Evolutionary conservation across 2,113 vertebrate genomes (phyloP).

Genomic region (Ahaetulla prasina): DNA sequence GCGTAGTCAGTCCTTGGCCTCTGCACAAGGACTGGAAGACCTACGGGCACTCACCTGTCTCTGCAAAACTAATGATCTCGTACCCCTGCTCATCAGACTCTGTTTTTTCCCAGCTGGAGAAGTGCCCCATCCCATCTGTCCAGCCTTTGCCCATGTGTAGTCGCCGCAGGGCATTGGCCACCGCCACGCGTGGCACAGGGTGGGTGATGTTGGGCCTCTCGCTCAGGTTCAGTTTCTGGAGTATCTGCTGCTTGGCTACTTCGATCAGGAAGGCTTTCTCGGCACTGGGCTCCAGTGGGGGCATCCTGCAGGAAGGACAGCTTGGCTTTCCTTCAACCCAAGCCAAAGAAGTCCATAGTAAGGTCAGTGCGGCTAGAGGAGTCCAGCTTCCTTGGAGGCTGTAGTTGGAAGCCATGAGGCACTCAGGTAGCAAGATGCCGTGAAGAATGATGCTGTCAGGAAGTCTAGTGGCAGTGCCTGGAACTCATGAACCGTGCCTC

Average conservation of each 20-base stretch:
- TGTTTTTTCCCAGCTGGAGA: constrained; percentile 50
- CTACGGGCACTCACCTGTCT: constrained; percentile 76
- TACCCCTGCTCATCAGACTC: constrained; percentile 74
- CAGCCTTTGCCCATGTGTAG: constrained; percentile 71
- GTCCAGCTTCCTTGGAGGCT: constrained; percentile 29
- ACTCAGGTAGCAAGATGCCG: too few species aligned
- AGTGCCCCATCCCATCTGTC: constrained; percentile 65
- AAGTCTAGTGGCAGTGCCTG: background rate
- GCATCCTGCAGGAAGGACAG: constrained; percentile 69
- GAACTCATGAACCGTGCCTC: background rate
- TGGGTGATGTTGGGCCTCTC: constrained; percentile 82
- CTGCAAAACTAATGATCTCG: constrained; percentile 92
- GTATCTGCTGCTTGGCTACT: constrained; percentile 82
- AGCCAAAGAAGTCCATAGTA: constrained; percentile 30
- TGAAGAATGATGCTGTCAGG: background rate
- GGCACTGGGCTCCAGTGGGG: constrained; percentile 62
- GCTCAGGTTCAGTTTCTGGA: constrained; percentile 83
- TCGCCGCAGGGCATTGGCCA: constrained; percentile 78
- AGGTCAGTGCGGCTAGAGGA: constrained; percentile 13
- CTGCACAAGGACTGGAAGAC: background rate
- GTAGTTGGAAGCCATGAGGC: constrained; percentile 13
- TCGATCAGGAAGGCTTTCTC: constrained; percentile 78
- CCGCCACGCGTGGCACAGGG: constrained; percentile 75
- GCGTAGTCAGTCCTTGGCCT: background rate
- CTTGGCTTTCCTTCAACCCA: constrained; percentile 28